These are phyloP conservation scores for Pachyrhynchus sulphureomaculatus DNA, from an alignment of 1,140 invertebrate species.

Conservation along the genomic window DNA sequence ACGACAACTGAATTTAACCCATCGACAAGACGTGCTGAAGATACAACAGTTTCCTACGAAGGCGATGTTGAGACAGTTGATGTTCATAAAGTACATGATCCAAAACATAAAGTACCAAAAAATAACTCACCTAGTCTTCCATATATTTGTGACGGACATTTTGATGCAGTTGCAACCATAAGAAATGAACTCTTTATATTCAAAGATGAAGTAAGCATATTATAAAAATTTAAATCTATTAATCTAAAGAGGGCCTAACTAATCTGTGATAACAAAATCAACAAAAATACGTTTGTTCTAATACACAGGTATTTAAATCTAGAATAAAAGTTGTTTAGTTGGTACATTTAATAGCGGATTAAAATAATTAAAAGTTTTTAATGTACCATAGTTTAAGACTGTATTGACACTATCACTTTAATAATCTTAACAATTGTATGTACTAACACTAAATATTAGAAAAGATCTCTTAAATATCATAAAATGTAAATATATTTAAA, in stretches of 20 bases:
- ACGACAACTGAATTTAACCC: neutral
- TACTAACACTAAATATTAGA: no score
- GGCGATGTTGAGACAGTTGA: slow-evolving; percentile 56
- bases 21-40: neutral
- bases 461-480: no score
- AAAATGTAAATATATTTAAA: no score
- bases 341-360: no score
- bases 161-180: slow-evolving; percentile 69
- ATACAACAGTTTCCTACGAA: slow-evolving; percentile 41
- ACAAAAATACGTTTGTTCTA: neutral
- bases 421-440: no score
- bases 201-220: slow-evolving; percentile 62
- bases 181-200: slow-evolving; percentile 73
- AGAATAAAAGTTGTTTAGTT: no score
- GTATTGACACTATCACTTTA: no score
- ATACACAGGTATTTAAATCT: no score
- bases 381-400: no score
- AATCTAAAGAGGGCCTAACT: neutral
- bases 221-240: neutral
- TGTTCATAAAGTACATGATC: slow-evolving; percentile 50
- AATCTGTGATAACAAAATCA: neutral
- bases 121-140: slow-evolving; percentile 46
- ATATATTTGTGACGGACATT: slow-evolving; percentile 64
- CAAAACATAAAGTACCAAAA: slow-evolving; percentile 39
- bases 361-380: no score